A percentile compares a stretch with the other conserved stretches of the same genome.
phyloP scores from a whole-genome alignment of 2,113 vertebrate genomes.

The Tympanuchus pallidicinctus region DNA sequence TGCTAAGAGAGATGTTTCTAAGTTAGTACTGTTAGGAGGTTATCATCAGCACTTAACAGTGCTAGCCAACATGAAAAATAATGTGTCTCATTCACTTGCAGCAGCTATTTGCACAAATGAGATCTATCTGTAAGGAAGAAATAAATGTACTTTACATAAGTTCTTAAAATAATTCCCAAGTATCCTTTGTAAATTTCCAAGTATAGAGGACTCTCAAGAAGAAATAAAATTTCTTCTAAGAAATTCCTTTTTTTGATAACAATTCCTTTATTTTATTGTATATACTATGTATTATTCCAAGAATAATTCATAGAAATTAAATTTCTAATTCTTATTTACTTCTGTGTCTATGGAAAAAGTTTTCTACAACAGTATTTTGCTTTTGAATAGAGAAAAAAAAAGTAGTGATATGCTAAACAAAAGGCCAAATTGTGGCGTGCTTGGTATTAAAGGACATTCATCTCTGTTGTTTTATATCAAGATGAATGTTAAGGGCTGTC shows the following conservation, averaged over 20 bases:
- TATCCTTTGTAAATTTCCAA: not conserved
- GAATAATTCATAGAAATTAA: not conserved
- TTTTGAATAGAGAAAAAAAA: not conserved
- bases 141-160: not conserved
- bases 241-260: not conserved
- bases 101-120: not conserved
- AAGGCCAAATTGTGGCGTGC: not conserved
- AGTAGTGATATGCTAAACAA: not conserved
- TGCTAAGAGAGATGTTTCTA: not conserved
- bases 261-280: not conserved
- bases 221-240: not conserved
- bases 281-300: not conserved
- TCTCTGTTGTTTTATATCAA: not conserved
- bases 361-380: not conserved
- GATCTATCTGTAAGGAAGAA: not conserved
- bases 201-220: not conserved
- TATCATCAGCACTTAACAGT: not conserved
- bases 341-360: not conserved
- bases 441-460: not conserved
- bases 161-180: not conserved
- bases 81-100: not conserved
- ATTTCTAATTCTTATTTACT: not conserved
- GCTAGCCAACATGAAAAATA: not conserved
- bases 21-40: not conserved
- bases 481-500: not conserved